Evolutionary conservation across 2,888 invertebrate genomes (phyloP).

Genomic region (Cepaea hortensis): DNA sequence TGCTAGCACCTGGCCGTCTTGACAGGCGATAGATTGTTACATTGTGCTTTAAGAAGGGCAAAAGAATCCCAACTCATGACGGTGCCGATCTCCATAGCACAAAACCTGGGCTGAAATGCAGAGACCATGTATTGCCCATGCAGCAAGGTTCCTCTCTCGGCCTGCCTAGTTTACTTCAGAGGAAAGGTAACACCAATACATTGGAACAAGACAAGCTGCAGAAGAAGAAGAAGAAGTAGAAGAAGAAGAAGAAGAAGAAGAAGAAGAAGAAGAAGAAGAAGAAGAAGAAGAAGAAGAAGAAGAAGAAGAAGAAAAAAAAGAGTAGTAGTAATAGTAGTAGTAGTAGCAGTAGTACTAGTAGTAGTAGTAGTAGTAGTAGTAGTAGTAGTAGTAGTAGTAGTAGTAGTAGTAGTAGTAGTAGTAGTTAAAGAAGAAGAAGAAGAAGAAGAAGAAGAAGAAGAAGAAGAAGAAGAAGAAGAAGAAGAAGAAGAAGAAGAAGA

Average conservation of each 20-base stretch:
- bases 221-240: not conserved
- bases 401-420: not conserved
- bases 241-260: conserved; percentile 7
- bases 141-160: no score
- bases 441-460: conserved; percentile 11
- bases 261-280: not conserved
- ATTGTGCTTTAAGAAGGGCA: no score
- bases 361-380: conserved; percentile 4
- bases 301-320: not conserved
- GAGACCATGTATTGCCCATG: no score
- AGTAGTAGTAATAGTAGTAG: no score
- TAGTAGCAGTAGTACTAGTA: not conserved
- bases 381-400: not conserved
- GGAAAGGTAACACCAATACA: no score
- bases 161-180: no score
- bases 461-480: conserved; percentile 17
- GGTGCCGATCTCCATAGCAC: no score
- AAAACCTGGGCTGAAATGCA: no score
- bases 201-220: not conserved
- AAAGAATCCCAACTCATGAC: no score
- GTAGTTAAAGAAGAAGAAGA: not conserved
- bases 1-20: no score
- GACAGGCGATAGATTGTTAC: no score
- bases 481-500: not conserved
- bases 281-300: not conserved